phyloP scores from a whole-genome alignment of 1,140 invertebrate species.

The Drosophila lacteicornis region DNA sequence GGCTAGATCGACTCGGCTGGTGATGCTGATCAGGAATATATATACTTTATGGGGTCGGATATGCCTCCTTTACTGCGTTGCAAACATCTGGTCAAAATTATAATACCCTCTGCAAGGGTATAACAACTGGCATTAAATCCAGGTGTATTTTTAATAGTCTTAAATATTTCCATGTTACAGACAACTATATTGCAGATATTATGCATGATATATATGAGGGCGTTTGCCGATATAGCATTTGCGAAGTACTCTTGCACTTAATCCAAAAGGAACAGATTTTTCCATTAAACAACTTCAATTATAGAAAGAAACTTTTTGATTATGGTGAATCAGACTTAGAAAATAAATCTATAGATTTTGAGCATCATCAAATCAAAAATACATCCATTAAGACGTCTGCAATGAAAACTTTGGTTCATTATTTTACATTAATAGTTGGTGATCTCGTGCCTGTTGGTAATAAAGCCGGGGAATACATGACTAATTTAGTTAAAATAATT shows the following conservation, averaged over 20 bases:
- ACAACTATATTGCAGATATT: conserved; percentile 3
- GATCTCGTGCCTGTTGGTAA: background rate
- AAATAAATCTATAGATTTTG: no score
- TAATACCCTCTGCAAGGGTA: no score
- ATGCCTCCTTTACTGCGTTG: no score
- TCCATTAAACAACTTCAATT: background rate
- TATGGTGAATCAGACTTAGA: no score
- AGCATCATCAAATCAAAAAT: no score
- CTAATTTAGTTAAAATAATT: conserved; percentile 1
- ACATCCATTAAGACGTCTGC: no score
- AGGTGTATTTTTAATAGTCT: background rate
- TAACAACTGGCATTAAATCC: conserved; percentile 1
- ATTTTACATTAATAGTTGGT: background rate
- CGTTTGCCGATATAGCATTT: background rate
- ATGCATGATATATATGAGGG: conserved; percentile 8
- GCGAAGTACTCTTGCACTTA: conserved; percentile 1
- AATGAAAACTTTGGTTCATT: conserved; percentile 4
- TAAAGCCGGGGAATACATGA: background rate
- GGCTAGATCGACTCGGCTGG: no score
- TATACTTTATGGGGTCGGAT: no score
- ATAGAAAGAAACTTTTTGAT: no score
- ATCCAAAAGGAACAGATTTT: background rate
- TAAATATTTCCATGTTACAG: background rate
- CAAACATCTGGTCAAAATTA: no score
- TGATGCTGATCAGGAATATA: no score